phyloP scores from a whole-genome alignment of 2,113 vertebrate genomes.

The human region DNA sequence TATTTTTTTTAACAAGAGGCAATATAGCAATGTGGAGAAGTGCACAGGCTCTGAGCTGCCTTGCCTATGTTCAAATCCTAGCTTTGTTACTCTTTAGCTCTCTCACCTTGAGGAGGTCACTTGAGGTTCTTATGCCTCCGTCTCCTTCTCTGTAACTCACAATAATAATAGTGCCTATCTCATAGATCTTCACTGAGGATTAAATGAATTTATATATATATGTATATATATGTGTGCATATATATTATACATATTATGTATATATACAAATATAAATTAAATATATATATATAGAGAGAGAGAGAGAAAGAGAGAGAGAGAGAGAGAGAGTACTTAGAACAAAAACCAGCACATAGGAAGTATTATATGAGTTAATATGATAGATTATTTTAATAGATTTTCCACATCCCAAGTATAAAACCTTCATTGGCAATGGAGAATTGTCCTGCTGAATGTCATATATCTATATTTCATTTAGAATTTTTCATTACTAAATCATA shows the following conservation, averaged over 20 bases:
- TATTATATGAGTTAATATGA: background rate
- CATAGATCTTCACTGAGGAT: background rate
- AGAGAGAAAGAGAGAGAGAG: background rate
- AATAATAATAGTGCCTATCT: background rate
- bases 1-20: background rate
- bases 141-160: background rate
- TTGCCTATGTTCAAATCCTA: background rate
- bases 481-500: constrained; percentile 25
- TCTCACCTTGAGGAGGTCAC: background rate
- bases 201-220: background rate
- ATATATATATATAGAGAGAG: no score
- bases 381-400: constrained; percentile 32
- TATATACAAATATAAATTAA: no score
- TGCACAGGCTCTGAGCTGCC: background rate
- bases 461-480: background rate
- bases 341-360: background rate
- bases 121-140: background rate
- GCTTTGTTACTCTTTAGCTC: background rate
- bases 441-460: background rate
- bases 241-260: no score
- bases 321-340: background rate
- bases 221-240: no score
- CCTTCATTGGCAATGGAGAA: background rate
- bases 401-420: background rate
- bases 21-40: background rate